Percentiles rank a stretch among this genome's conserved stretches.
Conservation (phyloP, 2,797 vertebrate genomes). For the Apodemus agrarius region DNA sequence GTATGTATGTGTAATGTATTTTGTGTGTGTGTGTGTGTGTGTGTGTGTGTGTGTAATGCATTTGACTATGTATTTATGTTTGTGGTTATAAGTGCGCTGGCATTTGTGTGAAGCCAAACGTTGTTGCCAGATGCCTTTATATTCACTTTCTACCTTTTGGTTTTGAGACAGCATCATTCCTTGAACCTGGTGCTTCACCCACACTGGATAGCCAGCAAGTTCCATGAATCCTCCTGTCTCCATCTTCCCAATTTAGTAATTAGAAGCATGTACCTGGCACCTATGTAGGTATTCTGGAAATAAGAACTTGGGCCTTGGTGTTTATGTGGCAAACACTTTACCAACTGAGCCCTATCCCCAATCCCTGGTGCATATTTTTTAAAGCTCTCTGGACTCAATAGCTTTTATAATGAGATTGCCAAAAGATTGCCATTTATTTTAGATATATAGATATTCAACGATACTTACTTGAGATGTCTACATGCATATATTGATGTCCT, state of each 20-base stretch:
- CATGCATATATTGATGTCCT: background rate
- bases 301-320: background rate
- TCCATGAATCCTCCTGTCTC: background rate
- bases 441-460: background rate
- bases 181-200: background rate
- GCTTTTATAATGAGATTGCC: background rate
- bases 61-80: too few species aligned
- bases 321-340: background rate
- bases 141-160: background rate
- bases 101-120: background rate
- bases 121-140: background rate
- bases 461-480: background rate
- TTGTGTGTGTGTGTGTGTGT: background rate
- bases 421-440: slow-evolving; percentile 10
- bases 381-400: background rate
- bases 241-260: background rate
- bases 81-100: background rate
- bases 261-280: background rate
- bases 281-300: background rate
- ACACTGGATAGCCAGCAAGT: background rate
- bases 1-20: too few species aligned
- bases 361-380: background rate
- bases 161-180: background rate
- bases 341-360: background rate
- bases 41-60: background rate